Evolutionary conservation across 1,140 invertebrate species (phyloP), one percentile per base, ranked within the genome.

Genomic region (Ganaspis sp.): DNA sequence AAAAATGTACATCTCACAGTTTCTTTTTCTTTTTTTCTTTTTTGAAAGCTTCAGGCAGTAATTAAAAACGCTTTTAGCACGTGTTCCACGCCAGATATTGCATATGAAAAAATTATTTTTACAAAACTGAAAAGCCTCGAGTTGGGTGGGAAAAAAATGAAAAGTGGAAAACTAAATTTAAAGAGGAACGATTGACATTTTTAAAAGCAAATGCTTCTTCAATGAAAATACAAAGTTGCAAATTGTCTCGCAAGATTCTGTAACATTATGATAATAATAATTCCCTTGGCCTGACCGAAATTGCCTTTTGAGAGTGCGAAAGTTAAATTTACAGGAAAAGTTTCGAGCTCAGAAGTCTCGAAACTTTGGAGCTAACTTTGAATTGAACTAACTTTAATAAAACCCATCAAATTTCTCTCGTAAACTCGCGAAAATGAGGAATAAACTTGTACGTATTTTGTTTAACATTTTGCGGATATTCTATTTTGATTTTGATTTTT

Each of bases 61-160:
- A 69, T 45, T 74, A 53, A 74, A 69, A 58, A 69, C 45, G 23
- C 69, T 69, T 74, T 45, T 23, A 26, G 42, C 29, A 23, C 17
- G 37, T 64, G 23, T 64, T 64, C 6, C 23, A n/a, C 12, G 12
- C 15, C 12, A 64, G 58, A 64, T 26, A n/a, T 64, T 29, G 11
- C 9, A 5, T 29, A 64, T 34, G 15, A 26, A 29, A 64, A 26
- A 11, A 11, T 54, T 54, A 21, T 54, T 54, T 54, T 26, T 64
- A n/a, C 1, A 64, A 26, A 5, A 12, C 6, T 64, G 58, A 64
- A 64, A 49, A 49, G 45, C n/a, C 23, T 64, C 11, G 15, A 29
- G 23, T n/a, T 64, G 37, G 53, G 17, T 34, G 17, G n/a, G n/a
- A 9, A 69, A 49, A 74, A 69, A 69, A 45, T 19, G 23, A 38